Evolutionary conservation across 2,888 invertebrate genomes (phyloP).

Genomic region (Eulithis testata): DNA sequence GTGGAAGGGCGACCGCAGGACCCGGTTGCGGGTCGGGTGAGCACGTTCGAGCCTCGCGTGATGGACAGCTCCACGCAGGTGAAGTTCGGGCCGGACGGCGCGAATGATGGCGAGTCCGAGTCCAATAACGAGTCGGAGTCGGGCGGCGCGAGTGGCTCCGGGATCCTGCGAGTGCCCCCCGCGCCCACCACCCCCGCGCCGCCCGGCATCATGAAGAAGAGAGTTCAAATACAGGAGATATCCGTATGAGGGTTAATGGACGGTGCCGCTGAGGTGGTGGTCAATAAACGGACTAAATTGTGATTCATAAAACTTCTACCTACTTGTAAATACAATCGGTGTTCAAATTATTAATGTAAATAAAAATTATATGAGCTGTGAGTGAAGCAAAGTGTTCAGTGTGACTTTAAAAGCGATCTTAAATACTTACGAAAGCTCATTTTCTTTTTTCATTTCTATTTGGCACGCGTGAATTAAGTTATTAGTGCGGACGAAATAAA

Average conservation of each 20-base stretch:
- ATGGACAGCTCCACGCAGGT: constrained; percentile 82
- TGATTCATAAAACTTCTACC: constrained; percentile 53
- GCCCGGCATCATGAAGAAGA: constrained; percentile 92
- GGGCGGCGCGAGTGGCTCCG: constrained; percentile 72
- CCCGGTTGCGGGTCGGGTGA: constrained; percentile 70
- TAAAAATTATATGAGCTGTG: constrained; percentile 45
- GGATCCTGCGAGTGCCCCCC: constrained; percentile 78
- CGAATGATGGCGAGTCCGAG: constrained; percentile 72
- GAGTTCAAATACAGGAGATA: constrained; percentile 97
- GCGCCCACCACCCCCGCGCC: constrained; percentile 84
- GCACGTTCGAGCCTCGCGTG: constrained; percentile 79
- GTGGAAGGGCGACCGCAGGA: constrained; percentile 69
- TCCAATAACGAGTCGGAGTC: constrained; percentile 73
- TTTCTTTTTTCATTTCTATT: constrained; percentile 54
- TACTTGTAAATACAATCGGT: constrained; percentile 41
- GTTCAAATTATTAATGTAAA: constrained; percentile 48
- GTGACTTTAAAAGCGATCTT: constrained; percentile 52
- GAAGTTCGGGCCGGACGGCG: constrained; percentile 76
- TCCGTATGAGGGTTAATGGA: constrained; percentile 89
- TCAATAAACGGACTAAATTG: constrained; percentile 78
- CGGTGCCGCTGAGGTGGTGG: constrained; percentile 71
- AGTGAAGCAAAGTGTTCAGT: constrained; percentile 50
- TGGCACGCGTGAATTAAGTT: constrained; percentile 41
- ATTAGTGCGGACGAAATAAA: constrained; percentile 42
- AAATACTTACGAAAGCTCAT: constrained; percentile 40